Percentiles rank a stretch among this genome's conserved stretches.
Conservation (phyloP, 2,888 invertebrate genomes). For the Cyclophora punctaria region DNA sequence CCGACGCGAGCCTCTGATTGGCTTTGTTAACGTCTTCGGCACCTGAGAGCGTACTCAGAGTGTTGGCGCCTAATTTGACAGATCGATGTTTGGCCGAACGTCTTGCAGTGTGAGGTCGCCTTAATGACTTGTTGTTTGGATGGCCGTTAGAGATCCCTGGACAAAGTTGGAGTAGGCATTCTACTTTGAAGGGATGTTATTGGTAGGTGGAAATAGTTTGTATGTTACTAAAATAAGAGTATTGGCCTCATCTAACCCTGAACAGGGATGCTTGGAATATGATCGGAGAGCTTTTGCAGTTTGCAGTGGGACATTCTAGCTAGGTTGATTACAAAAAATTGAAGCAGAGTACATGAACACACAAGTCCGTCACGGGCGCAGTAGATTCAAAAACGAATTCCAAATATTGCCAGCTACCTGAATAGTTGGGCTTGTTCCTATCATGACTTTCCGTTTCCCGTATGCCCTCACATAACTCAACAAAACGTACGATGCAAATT, state of each 20-base stretch:
- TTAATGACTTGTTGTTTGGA: constrained; percentile 39
- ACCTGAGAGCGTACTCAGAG: constrained; percentile 52
- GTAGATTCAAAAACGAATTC: too few relatives aligned
- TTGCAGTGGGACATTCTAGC: too few relatives aligned
- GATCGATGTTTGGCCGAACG: constrained; percentile 55
- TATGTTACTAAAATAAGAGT: too few relatives aligned
- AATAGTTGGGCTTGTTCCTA: too few relatives aligned
- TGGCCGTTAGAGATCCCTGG: constrained; percentile 7
- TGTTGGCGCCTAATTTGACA: constrained; percentile 63
- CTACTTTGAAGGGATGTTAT: neutral
- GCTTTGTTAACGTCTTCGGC: constrained; percentile 69
- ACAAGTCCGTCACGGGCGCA: too few relatives aligned
- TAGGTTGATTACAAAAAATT: too few relatives aligned
- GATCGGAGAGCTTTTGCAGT: too few relatives aligned
- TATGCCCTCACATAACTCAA: constrained; percentile 33
- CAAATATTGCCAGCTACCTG: too few relatives aligned
- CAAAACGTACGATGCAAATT: constrained; percentile 57
- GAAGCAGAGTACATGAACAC: too few relatives aligned
- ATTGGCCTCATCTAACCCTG: too few relatives aligned
- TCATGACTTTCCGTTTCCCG: constrained; percentile 2
- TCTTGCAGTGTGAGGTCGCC: constrained; percentile 44
- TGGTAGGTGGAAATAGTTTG: neutral
- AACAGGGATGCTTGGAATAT: too few relatives aligned
- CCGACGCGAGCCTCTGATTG: constrained; percentile 59
- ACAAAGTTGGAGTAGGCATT: neutral